Evolutionary conservation across 2,888 invertebrate genomes (phyloP).

Genomic region (Spisula subtruncata): DNA sequence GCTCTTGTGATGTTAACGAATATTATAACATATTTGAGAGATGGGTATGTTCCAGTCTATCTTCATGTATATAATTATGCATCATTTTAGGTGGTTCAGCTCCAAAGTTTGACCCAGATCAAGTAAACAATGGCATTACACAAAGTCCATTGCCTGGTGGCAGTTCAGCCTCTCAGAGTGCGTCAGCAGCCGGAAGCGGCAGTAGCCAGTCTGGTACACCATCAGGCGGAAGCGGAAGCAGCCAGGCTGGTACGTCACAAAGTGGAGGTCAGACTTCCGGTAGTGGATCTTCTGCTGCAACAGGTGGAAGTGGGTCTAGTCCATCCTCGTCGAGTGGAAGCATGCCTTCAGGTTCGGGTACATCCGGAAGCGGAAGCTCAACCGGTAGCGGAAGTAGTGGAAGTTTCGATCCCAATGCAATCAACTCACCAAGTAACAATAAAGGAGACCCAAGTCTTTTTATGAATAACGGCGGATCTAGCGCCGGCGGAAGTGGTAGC

Average conservation of each 20-base stretch:
- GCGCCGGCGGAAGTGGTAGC: constrained; percentile 42
- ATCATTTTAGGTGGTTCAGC: constrained; percentile 23
- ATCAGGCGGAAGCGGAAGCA: constrained; percentile 37
- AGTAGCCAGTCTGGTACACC: constrained; percentile 39
- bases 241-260: constrained; percentile 16
- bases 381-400: constrained; percentile 42
- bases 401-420: constrained; percentile 66
- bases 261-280: constrained; percentile 11
- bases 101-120: constrained; percentile 49
- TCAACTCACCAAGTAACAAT: constrained; percentile 69
- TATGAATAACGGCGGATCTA: constrained; percentile 62
- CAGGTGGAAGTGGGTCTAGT: constrained; percentile 25
- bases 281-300: constrained; percentile 3
- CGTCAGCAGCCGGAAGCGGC: constrained; percentile 37
- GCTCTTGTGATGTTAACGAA: too few species aligned
- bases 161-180: constrained; percentile 27
- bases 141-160: constrained; percentile 47
- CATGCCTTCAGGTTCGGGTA: constrained; percentile 34
- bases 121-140: constrained; percentile 37
- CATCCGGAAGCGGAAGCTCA: constrained; percentile 49
- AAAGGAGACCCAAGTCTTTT: constrained; percentile 71
- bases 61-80: too few species aligned
- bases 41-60: too few species aligned
- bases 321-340: constrained; percentile 14
- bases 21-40: too few species aligned